phyloP scores from a whole-genome alignment of 2,797 vertebrate genomes.

The Eupleurogrammus muticus region DNA sequence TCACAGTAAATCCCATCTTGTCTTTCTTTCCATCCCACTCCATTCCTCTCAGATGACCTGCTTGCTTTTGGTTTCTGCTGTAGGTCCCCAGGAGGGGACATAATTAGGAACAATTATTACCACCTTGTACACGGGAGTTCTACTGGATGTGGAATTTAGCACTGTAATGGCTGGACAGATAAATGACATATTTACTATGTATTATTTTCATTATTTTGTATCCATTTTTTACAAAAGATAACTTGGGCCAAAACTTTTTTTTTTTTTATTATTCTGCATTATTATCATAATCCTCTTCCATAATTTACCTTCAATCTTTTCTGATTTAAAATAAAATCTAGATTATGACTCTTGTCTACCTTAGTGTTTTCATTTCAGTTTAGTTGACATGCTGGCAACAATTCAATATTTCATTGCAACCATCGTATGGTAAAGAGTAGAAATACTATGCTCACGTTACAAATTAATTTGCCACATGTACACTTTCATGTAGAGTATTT shows the following conservation, averaged over 20 bases:
- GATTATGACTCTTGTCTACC: not conserved
- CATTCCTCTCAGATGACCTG: constrained; percentile 11
- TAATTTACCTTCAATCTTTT: not conserved
- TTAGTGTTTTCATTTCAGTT: not conserved
- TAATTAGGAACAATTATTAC: not conserved
- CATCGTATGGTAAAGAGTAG: too few species aligned
- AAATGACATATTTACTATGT: not conserved
- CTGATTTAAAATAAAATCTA: not conserved
- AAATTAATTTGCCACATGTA: too few species aligned
- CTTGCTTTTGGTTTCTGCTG: not conserved
- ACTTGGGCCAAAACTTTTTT: too few species aligned
- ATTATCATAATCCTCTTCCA: too few species aligned
- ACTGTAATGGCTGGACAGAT: not conserved
- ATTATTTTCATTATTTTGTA: not conserved
- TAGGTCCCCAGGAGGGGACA: not conserved
- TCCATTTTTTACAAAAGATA: too few species aligned
- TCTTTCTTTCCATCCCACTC: constrained; percentile 7
- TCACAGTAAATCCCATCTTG: constrained; percentile 23
- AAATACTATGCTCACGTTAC: too few species aligned
- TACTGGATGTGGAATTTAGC: not conserved
- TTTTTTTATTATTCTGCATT: too few species aligned
- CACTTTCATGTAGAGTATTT: too few species aligned
- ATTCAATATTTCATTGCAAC: too few species aligned
- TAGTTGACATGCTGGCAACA: not conserved
- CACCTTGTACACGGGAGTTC: not conserved